Evolutionary conservation across 2,113 vertebrate species (phyloP).

Genomic region (Micromys minutus): DNA sequence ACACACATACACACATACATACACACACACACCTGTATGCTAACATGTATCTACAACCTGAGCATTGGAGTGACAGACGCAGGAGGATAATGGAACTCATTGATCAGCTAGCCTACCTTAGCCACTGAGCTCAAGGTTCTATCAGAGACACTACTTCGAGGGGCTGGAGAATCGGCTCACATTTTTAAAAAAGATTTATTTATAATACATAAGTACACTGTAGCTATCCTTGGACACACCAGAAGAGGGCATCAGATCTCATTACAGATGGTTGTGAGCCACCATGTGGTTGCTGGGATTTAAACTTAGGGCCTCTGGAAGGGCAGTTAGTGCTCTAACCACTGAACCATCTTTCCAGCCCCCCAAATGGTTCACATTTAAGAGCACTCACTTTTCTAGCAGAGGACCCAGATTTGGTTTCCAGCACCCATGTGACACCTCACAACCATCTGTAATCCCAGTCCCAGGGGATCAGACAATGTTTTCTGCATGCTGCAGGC

Average conservation of each 20-base stretch:
- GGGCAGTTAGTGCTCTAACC: too few species aligned
- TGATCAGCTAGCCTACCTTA: not conserved
- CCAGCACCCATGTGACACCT: not conserved
- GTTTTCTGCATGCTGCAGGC: not conserved
- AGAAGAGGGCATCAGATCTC: too few species aligned
- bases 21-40: too few species aligned
- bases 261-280: too few species aligned
- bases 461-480: not conserved
- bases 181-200: too few species aligned
- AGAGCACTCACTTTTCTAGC: not conserved
- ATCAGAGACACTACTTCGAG: not conserved
- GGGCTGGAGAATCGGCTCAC: not conserved
- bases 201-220: too few species aligned
- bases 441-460: not conserved
- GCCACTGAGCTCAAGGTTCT: not conserved
- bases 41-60: not conserved
- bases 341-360: too few species aligned
- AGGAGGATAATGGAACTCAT: not conserved
- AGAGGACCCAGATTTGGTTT: not conserved
- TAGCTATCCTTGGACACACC: too few species aligned
- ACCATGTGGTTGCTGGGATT: too few species aligned
- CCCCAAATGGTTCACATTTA: not conserved
- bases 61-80: not conserved
- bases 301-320: too few species aligned
- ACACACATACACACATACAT: too few species aligned